Evolutionary conservation across 1,140 invertebrate species (phyloP).

Genomic region (Achroia grisella): DNA sequence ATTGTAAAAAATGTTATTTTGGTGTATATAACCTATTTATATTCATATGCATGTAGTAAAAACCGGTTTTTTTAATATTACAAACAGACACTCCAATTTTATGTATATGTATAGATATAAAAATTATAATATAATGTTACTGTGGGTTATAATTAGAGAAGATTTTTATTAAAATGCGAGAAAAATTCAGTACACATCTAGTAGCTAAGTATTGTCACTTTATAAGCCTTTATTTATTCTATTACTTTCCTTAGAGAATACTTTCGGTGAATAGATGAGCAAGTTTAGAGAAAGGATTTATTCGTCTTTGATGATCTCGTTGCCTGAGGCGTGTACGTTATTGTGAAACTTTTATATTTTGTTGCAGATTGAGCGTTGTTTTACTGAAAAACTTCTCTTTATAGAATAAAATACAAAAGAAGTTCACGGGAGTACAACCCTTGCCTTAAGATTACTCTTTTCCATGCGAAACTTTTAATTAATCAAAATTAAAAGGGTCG

Average conservation of each 20-base stretch:
- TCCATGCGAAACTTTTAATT: conserved; percentile 61
- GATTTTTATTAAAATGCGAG: too few relatives aligned
- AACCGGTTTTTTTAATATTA: too few relatives aligned
- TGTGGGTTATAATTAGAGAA: too few relatives aligned
- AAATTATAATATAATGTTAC: too few relatives aligned
- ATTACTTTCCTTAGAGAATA: conserved; percentile 30
- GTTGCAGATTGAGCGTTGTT: conserved; percentile 59
- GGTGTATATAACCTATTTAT: too few relatives aligned
- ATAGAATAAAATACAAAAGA: conserved; percentile 65
- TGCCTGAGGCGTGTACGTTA: conserved; percentile 61
- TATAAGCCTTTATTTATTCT: conserved; percentile 19
- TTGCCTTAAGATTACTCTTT: conserved; percentile 57
- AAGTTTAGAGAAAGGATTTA: conserved; percentile 43
- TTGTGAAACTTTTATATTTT: conserved; percentile 69
- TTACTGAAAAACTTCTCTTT: conserved; percentile 62
- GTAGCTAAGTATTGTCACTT: conserved; percentile 1
- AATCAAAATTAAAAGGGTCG: conserved; percentile 55
- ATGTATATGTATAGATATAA: too few relatives aligned
- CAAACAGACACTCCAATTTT: too few relatives aligned
- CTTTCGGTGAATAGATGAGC: conserved; percentile 33
- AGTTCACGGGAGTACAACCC: conserved; percentile 50
- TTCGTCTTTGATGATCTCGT: conserved; percentile 45
- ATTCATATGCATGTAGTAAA: too few relatives aligned
- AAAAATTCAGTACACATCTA: too few relatives aligned
- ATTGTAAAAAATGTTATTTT: too few relatives aligned